These are phyloP conservation scores for Panonychus citri DNA, from an alignment of 1,140 invertebrate species.

Conservation along the genomic window DNA sequence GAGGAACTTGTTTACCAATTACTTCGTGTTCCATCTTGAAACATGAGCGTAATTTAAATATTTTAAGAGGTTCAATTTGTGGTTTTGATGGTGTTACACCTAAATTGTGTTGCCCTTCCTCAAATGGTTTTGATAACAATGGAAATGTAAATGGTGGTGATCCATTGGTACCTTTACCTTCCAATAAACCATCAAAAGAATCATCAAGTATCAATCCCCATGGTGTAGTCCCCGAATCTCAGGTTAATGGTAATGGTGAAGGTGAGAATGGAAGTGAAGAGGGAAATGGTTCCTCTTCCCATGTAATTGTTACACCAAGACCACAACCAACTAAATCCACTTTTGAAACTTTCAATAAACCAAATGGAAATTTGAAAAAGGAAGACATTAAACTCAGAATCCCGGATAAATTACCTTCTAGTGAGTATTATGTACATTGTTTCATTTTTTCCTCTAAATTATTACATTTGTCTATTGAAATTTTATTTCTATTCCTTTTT, in stretches of 20 bases:
- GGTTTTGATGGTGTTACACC: slow-evolving; percentile 10
- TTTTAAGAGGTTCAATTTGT: slow-evolving; percentile 1
- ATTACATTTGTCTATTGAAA: too few relatives aligned
- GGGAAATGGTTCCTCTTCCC: not conserved
- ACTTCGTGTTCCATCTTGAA: not conserved
- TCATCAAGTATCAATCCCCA: not conserved
- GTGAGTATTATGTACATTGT: not conserved
- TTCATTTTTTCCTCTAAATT: not conserved
- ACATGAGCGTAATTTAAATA: not conserved
- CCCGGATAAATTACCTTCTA: not conserved
- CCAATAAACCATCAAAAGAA: not conserved
- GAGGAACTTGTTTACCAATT: not conserved
- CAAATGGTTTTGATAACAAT: not conserved
- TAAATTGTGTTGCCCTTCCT: slow-evolving; percentile 8
- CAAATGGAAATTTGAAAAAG: not conserved
- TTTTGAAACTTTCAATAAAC: not conserved
- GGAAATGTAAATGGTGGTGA: not conserved
- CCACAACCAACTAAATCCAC: not conserved
- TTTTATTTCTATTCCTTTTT: too few relatives aligned
- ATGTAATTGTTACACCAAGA: not conserved
- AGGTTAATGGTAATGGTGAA: not conserved
- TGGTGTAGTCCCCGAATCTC: not conserved
- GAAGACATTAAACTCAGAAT: not conserved
- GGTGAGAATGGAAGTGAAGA: too few relatives aligned
- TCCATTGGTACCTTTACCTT: not conserved